Percentiles rank a stretch among this genome's conserved stretches.
Conservation (phyloP, 2,113 vertebrate species). For the Struthio camelus region DNA sequence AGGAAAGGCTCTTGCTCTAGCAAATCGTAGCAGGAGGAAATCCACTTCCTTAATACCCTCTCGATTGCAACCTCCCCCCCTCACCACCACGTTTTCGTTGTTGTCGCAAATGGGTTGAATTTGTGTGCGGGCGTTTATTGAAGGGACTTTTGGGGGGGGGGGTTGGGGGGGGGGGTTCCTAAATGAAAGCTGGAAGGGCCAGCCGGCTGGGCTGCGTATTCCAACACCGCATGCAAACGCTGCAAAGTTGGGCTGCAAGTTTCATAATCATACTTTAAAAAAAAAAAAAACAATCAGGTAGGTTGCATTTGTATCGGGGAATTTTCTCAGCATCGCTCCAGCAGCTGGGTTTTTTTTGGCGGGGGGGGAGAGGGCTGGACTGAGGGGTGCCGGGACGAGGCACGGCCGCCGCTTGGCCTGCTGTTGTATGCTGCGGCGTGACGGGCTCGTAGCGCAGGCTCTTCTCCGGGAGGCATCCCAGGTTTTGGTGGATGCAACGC, state of each 20-base stretch:
- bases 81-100: neutral
- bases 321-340: neutral
- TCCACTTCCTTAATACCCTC: constrained; percentile 30
- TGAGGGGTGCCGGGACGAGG: neutral
- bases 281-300: neutral
- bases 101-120: neutral
- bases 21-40: constrained; percentile 38
- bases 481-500: neutral
- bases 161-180: neutral
- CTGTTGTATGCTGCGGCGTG: too few relatives aligned
- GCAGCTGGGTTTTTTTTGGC: neutral
- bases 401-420: neutral
- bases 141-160: neutral
- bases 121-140: neutral
- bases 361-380: too few relatives aligned
- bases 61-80: neutral
- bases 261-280: neutral
- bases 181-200: neutral
- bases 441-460: neutral
- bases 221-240: constrained; percentile 11
- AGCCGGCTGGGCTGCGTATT: neutral
- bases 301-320: neutral
- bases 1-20: constrained; percentile 43
- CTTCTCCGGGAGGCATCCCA: neutral
- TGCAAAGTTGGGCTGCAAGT: neutral